Conservation (phyloP, 1,140 invertebrate species). For the Drusus annulatus region DNA sequence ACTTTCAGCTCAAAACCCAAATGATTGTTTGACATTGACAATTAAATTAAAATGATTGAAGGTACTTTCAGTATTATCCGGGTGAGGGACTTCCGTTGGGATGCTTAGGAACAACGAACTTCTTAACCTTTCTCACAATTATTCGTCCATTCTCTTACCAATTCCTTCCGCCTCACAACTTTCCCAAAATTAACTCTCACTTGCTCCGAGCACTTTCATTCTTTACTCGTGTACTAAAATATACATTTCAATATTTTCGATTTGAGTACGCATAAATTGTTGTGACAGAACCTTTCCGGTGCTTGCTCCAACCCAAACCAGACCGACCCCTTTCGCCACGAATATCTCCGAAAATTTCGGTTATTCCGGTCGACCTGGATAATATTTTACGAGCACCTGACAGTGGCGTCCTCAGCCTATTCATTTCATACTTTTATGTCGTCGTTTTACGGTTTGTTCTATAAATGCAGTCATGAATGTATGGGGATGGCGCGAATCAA, state of each 20-base stretch:
- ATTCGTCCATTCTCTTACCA: no score
- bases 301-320: neutral
- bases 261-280: neutral
- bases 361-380: slow-evolving; percentile 28
- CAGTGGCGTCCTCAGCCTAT: slow-evolving; percentile 48
- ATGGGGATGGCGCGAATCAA: slow-evolving; percentile 45
- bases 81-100: no score
- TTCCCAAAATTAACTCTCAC: no score
- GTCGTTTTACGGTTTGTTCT: slow-evolving; percentile 53
- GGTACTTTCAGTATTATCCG: no score
- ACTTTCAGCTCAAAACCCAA: no score
- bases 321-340: neutral
- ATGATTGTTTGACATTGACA: no score
- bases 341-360: slow-evolving; percentile 9
- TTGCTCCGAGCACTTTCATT: neutral
- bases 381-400: slow-evolving; percentile 51
- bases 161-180: no score
- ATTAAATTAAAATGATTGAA: no score
- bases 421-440: slow-evolving; percentile 56
- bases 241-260: neutral
- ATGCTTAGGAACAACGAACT: no score
- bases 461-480: slow-evolving; percentile 50
- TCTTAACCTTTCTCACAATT: no score
- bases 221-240: neutral
- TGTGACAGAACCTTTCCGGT: neutral